Evolutionary conservation across 2,888 invertebrate species (phyloP).

Genomic region (Agrochola lychnidis): DNA sequence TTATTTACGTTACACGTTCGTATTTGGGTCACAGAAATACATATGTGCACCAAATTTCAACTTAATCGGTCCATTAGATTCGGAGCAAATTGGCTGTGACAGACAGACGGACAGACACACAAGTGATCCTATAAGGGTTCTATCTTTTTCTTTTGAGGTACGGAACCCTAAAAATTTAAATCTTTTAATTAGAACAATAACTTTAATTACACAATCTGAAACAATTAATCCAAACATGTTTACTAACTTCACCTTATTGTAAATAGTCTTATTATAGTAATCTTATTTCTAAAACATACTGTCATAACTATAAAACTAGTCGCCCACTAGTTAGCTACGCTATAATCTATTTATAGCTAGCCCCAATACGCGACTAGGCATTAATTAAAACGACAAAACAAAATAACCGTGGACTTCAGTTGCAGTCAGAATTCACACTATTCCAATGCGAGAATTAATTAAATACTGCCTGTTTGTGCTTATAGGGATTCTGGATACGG

Average conservation of each 20-base stretch:
- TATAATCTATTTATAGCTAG: slow-evolving; percentile 31
- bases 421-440: slow-evolving; percentile 90
- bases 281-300: background rate
- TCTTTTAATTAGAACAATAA: background rate
- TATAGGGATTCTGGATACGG: slow-evolving; percentile 68
- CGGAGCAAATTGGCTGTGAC: too few species aligned
- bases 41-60: too few species aligned
- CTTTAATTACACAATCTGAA: background rate
- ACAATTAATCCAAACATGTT: background rate
- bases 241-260: background rate
- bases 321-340: background rate
- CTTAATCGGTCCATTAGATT: too few species aligned
- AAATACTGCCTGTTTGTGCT: slow-evolving; percentile 80
- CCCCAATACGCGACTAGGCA: slow-evolving; percentile 67
- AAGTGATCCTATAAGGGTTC: too few species aligned
- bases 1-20: too few species aligned
- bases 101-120: too few species aligned
- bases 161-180: too few species aligned
- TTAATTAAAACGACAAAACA: slow-evolving; percentile 90
- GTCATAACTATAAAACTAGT: slow-evolving; percentile 1
- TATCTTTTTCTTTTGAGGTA: too few species aligned
- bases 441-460: slow-evolving; percentile 90
- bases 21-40: too few species aligned
- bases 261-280: background rate
- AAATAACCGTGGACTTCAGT: slow-evolving; percentile 89